Evolutionary conservation across 1,140 invertebrate species (phyloP), one percentile per base, ranked within the genome.

Genomic region (Halesus radiatus): DNA sequence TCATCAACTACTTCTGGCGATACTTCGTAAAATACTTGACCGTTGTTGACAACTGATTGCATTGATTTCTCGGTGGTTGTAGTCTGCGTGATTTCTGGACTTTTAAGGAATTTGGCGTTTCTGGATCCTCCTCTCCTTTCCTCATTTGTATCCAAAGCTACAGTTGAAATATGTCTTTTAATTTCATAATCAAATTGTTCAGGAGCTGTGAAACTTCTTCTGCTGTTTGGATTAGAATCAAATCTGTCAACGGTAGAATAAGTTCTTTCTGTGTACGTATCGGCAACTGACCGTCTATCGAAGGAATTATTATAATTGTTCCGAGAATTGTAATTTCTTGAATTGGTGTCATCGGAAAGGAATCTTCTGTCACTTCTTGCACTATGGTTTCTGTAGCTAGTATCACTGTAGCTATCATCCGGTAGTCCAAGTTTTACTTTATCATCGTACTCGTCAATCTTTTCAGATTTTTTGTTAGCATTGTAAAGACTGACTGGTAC

Each of bases 1-100:
- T 80, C 64, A 29, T 76, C 82, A 0, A 26, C 37, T 20, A 62
- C 64, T 20, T 79, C 82, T 26, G 77, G 77, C 4, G 73, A 53
- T 10, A 81, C 82, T 80, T 83, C 82, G 37, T 83, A 83, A 74
- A 83, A 83, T 22, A 83, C 78, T 70, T 81, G 80, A 23, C 82
- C 82, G 29, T 83, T 83, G 56, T 60, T 83, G 3, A 83, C 73
- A 45, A 83, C 66, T 18, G 82, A 78, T 76, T 83, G 37, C 37
- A 45, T 45, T 7, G 37, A 45, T 45, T 45, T 45, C 13, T 45
- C 37, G 1, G 37, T 10, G 37, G 37, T 45, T 45, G 37, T 7
- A 45, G 8, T 45, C 18, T 50, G 15, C 15, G 45, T 7, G 7
- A 32, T n/a, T 32, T 54, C 70, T 3, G 5, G 5, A 53, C 18